Conservation (phyloP, 2,888 invertebrate species). For the Cistogaster globosa region DNA sequence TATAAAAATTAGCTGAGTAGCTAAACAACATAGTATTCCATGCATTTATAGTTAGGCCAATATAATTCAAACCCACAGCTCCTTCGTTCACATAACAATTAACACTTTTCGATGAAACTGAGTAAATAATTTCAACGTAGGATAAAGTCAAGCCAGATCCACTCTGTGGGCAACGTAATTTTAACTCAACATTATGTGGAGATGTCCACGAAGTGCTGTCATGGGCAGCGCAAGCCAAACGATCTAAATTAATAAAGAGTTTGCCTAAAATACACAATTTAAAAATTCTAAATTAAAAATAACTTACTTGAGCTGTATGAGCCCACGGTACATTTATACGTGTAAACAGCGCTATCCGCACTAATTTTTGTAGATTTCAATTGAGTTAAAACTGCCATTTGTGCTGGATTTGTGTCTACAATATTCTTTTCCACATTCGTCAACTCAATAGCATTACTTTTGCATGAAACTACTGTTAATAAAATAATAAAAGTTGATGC, state of each 20-base stretch:
- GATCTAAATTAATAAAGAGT: conserved; percentile 8
- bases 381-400: conserved; percentile 28
- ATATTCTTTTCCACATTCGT: conserved; percentile 11
- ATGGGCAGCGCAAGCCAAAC: conserved; percentile 48
- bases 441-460: neutral
- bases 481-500: neutral
- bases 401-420: conserved; percentile 27
- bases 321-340: conserved; percentile 59
- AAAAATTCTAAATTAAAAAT: neutral
- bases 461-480: neutral
- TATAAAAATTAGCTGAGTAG: conserved; percentile 42
- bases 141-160: conserved; percentile 60
- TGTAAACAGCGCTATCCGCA: conserved; percentile 5
- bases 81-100: conserved; percentile 64
- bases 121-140: conserved; percentile 58
- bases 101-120: conserved; percentile 51
- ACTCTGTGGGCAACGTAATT: conserved; percentile 64
- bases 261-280: neutral
- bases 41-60: conserved; percentile 58
- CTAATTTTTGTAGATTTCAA: conserved; percentile 17
- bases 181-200: conserved; percentile 67
- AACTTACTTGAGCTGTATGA: conserved; percentile 38
- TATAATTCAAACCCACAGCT: conserved; percentile 57
- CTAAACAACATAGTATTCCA: conserved; percentile 55
- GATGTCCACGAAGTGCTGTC: conserved; percentile 52